Conservation (phyloP, 2,113 vertebrate genomes). For the Scartelaos histophorus region DNA sequence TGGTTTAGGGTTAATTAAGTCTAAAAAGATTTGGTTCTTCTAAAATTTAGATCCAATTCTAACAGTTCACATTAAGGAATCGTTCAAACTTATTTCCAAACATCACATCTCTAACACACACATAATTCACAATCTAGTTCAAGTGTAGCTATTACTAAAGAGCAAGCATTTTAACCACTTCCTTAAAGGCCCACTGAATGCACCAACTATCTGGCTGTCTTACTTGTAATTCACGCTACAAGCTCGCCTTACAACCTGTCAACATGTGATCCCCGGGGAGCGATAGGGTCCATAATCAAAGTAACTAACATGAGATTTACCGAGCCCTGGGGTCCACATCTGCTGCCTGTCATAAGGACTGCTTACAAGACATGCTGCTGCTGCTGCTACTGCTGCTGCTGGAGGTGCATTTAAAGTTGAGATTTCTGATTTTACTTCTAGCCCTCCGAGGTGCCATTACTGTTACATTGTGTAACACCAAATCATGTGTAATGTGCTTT, state of each 20-base stretch:
- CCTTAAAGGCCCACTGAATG: background rate
- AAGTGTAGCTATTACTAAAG: background rate
- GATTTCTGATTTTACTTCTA: background rate
- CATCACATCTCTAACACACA: too few species aligned
- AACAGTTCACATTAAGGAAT: too few species aligned
- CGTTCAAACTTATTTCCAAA: too few species aligned
- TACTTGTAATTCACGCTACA: constrained; percentile 49
- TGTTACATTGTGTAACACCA: background rate
- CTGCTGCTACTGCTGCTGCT: constrained; percentile 22
- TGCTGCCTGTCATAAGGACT: constrained; percentile 57
- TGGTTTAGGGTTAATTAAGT: too few species aligned
- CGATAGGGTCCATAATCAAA: constrained; percentile 52
- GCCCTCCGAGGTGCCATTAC: background rate
- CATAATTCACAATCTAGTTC: too few species aligned
- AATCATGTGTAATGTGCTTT: background rate
- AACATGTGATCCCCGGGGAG: constrained; percentile 30
- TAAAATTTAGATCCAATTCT: too few species aligned
- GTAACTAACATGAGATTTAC: constrained; percentile 64
- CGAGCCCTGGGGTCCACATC: constrained; percentile 60
- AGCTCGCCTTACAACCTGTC: constrained; percentile 37
- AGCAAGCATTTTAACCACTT: background rate
- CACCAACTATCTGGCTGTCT: constrained; percentile 19
- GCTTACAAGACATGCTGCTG: constrained; percentile 36
- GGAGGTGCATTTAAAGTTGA: constrained; percentile 44
- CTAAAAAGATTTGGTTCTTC: too few species aligned